Percentiles rank a stretch among this genome's conserved stretches.
Conservation (phyloP, 2,888 invertebrate genomes). For the Limenitis camilla region DNA sequence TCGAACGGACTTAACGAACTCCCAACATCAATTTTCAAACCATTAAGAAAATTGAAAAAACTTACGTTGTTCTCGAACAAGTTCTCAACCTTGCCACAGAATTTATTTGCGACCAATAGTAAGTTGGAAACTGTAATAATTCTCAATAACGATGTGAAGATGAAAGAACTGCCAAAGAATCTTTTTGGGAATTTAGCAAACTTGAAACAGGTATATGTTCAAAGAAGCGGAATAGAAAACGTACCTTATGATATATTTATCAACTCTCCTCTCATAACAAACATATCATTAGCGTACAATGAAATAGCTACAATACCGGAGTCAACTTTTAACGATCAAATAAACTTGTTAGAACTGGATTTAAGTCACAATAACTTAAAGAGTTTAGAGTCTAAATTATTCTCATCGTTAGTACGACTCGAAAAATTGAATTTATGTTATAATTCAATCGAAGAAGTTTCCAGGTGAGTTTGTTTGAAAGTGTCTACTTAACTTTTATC, state of each 20-base stretch:
- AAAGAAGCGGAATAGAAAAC: conserved; percentile 69
- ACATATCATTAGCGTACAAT: conserved; percentile 78
- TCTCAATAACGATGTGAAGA: conserved; percentile 72
- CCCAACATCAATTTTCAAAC: conserved; percentile 75
- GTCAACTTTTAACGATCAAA: conserved; percentile 77
- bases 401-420: conserved; percentile 72
- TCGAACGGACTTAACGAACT: conserved; percentile 78
- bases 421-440: conserved; percentile 76
- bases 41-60: conserved; percentile 75
- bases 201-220: conserved; percentile 73
- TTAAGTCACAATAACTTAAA: conserved; percentile 78
- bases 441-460: conserved; percentile 76
- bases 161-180: conserved; percentile 72
- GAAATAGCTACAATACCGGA: conserved; percentile 71
- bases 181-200: conserved; percentile 77
- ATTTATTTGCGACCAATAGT: conserved; percentile 72
- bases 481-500: background rate
- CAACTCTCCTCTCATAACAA: conserved; percentile 72
- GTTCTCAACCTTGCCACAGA: conserved; percentile 76
- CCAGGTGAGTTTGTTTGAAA: conserved; percentile 60
- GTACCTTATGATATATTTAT: conserved; percentile 78
- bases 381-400: conserved; percentile 74
- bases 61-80: conserved; percentile 81
- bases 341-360: conserved; percentile 76
- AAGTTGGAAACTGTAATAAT: conserved; percentile 71